These are phyloP conservation scores for Aricia artaxerxes DNA, from an alignment of 2,888 invertebrate species.

Conservation along the genomic window DNA sequence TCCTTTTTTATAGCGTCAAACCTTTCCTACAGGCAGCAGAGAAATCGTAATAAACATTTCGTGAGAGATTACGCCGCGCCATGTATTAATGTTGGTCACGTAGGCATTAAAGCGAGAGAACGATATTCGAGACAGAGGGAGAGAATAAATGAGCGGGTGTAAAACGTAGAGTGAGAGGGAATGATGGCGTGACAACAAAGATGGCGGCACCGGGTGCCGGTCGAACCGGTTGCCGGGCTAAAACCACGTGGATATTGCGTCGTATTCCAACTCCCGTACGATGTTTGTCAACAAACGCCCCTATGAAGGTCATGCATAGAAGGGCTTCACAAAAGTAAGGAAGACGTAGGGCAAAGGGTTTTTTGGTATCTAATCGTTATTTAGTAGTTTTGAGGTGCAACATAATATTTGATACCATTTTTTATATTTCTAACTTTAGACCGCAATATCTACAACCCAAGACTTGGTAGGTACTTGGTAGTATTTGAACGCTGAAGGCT, in stretches of 20 bases:
- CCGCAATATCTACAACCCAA: neutral
- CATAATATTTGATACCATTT: neutral
- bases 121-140: neutral
- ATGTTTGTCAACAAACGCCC: conserved; percentile 78
- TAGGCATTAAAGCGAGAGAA: conserved; percentile 62
- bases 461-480: too few relatives aligned
- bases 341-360: neutral
- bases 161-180: conserved; percentile 53
- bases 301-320: conserved; percentile 72
- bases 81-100: conserved; percentile 77
- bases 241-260: conserved; percentile 73
- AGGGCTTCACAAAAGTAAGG: conserved; percentile 62
- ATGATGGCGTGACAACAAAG: conserved; percentile 76
- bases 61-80: conserved; percentile 56
- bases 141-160: conserved; percentile 49
- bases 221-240: conserved; percentile 63
- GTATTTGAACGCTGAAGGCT: neutral
- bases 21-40: neutral
- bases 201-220: conserved; percentile 76
- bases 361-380: neutral
- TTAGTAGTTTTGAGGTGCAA: neutral
- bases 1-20: neutral
- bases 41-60: conserved; percentile 22
- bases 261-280: conserved; percentile 64
- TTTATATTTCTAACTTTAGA: neutral